Conservation (phyloP, 2,888 invertebrate genomes). For the Parnassius smintheus region DNA sequence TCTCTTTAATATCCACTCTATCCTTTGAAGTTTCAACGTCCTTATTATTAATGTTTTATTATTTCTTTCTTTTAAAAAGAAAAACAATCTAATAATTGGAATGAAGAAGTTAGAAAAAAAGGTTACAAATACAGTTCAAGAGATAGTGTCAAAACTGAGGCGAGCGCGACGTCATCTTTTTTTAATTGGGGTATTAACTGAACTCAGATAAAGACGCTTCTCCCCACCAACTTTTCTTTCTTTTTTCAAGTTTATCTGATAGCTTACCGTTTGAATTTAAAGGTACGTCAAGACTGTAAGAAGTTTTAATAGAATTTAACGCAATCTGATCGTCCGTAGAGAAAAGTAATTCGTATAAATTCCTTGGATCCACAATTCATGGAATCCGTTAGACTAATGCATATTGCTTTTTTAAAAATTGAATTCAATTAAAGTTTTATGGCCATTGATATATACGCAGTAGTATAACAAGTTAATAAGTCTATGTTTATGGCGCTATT, state of each 20-base stretch:
- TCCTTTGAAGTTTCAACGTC: not conserved
- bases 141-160: constrained; percentile 36
- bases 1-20: not conserved
- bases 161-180: constrained; percentile 59
- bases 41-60: too few species aligned
- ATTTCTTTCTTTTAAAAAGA: constrained; percentile 8
- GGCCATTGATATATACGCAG: too few species aligned
- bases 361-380: constrained; percentile 23
- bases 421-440: constrained; percentile 6
- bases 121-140: constrained; percentile 23
- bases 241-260: constrained; percentile 66
- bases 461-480: too few species aligned
- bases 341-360: constrained; percentile 43
- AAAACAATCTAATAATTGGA: constrained; percentile 9
- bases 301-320: constrained; percentile 76
- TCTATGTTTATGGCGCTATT: too few species aligned
- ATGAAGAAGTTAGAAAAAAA: constrained; percentile 27
- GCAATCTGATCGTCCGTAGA: constrained; percentile 66
- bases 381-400: constrained; percentile 21
- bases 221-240: constrained; percentile 47
- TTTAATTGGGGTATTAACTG: constrained; percentile 78
- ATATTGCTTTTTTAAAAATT: constrained; percentile 24
- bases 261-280: constrained; percentile 78
- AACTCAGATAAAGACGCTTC: constrained; percentile 72
- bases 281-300: constrained; percentile 69